Conservation (phyloP, 2,888 invertebrate genomes). For the Leptinotarsa tumamoca region DNA sequence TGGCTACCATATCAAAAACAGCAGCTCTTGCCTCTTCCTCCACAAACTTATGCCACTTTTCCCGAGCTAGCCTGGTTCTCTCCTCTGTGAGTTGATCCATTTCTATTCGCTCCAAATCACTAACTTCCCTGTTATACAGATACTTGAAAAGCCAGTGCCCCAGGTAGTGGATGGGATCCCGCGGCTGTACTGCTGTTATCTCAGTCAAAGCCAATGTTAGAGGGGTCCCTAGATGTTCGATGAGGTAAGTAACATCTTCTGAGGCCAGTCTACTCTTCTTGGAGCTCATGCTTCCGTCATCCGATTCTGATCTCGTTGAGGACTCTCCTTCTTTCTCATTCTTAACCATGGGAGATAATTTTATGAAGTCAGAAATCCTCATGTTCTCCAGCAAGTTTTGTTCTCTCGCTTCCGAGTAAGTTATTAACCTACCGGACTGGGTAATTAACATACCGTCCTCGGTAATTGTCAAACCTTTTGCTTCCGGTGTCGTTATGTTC, state of each 20-base stretch:
- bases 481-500: constrained; percentile 46
- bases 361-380: constrained; percentile 38
- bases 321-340: constrained; percentile 9
- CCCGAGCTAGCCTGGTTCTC: constrained; percentile 58
- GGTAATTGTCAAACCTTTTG: constrained; percentile 57
- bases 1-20: constrained; percentile 60
- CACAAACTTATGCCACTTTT: constrained; percentile 59
- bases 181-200: constrained; percentile 65
- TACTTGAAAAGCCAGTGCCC: constrained; percentile 68
- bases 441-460: constrained; percentile 58
- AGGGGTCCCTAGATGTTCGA: constrained; percentile 61
- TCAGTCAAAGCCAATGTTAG: constrained; percentile 66
- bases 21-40: constrained; percentile 62
- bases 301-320: not conserved
- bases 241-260: constrained; percentile 63
- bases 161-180: constrained; percentile 68
- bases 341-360: not conserved
- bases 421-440: constrained; percentile 55
- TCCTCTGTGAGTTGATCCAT: constrained; percentile 59
- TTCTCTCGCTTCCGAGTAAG: constrained; percentile 57
- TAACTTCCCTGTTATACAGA: constrained; percentile 65
- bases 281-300: not conserved
- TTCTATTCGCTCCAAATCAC: constrained; percentile 58
- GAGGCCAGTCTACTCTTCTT: constrained; percentile 52
- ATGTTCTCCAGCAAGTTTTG: constrained; percentile 58